Base-by-base conservation (phyloP, 1,140 invertebrate genomes). In the Neelides sp. region DNA sequence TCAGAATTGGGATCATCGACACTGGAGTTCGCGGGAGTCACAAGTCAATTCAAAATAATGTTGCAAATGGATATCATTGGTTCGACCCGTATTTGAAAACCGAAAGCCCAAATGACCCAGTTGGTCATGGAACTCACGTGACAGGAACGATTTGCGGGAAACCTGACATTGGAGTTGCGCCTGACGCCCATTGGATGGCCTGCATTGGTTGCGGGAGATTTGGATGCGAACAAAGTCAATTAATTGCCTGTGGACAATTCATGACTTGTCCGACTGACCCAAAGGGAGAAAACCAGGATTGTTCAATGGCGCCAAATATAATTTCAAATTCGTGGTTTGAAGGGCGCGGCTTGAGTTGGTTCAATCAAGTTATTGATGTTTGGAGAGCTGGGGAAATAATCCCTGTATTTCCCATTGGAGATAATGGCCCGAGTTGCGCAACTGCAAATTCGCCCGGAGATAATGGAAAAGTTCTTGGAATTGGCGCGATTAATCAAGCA, bases 41-140 rank as follows among this genome's bases (percentile, higher is more conserved):
- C n/a, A n/a, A n/a, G n/a, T n/a, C n/a, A n/a, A n/a, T n/a, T n/a
- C n/a, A n/a, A n/a, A n/a, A n/a, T n/a, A n/a, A n/a, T n/a, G n/a
- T n/a, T n/a, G n/a, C n/a, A n/a, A n/a, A n/a, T n/a, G n/a, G n/a
- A n/a, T n/a, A n/a, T n/a, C n/a, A n/a, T n/a, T 58, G 55, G 55
- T 32, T 22, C 24, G 51, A 58, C 15, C 51, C 51, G 0, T 19
- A 23, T 10, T 12, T 13, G 0, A 12, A 17, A 1, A 28, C 10
- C 23, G 17, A n/a, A 7, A 20, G 12, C 1, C 55, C 55, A 0
- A 47, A 41, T n/a, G 55, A 58, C 20, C 17, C 34, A 3, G 28
- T 50, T 20, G 51, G 51, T 17, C 55, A 58, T 30, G 55, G 55
- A 27, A 50, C 34, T 44, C 50, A 56, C 35, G 35, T 34, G 5